Evolutionary conservation across 2,888 invertebrate genomes (phyloP), one percentile per base, ranked within the genome.

Genomic region (Drosophila flavopinicola): DNA sequence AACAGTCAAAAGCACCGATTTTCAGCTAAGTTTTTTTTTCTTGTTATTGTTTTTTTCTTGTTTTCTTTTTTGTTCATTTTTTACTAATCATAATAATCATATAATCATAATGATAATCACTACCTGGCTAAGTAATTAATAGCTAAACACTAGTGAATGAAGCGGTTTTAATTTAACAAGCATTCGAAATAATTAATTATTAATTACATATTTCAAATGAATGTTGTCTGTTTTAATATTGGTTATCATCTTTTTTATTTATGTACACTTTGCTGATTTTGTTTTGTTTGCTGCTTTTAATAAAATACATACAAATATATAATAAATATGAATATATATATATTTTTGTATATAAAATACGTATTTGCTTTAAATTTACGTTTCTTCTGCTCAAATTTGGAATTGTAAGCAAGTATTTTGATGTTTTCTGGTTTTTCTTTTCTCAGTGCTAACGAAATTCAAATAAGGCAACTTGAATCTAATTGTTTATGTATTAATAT

Each of bases 1-100:
- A 90, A 89, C 90, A 91, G 91, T 90, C 89, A 90, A 91, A 91
- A 91, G 91, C 91, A 91, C 91, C 91, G 91, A 91, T 91, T 90
- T 91, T 91, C 91, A 91, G 91, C 91, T 91, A 91, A 89, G 89
- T 89, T 90, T 72, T 69, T 35, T 27, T 63, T 61, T 35, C 37
- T 58, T 53, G 6, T 72, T 60, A 11, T 67, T 61, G 35, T 39
- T 23, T 58, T 51, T 53, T 42, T 47, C 27, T 51, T 44, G 9
- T 41, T 32, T 38, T 76, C 64, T 65, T 71, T 65, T 74, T 75
- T 77, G 66, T 75, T 78, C 60, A 75, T 75, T 70, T 70, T 64
- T 59, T 56, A 66, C 69, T 77, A 85, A 73, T 77, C 60, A 67
- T 78, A 78, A 75, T 71, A 66, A 78, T 70, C 59, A 66, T 74